Base-by-base conservation (phyloP, 2,113 vertebrate genomes). In the Lepisosteus osseus region DNA sequence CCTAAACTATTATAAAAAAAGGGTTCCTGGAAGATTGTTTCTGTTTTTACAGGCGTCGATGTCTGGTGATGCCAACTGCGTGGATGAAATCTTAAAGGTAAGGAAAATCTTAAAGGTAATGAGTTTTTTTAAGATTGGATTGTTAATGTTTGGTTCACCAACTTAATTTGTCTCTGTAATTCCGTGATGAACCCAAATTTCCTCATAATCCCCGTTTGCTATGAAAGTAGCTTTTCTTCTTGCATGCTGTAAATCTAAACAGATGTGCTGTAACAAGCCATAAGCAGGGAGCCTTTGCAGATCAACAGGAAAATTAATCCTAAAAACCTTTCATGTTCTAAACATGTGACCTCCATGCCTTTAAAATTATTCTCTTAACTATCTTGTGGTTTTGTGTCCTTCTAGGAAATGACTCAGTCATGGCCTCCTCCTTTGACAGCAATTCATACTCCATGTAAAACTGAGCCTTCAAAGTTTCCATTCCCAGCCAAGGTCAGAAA, bases 31-130 rank as follows among this genome's bases (percentile, higher is more conserved):
- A 29, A 15, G 13, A 41, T 42, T 68, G 15, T n/a, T 43, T 57
- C 74, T 87, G 7, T 74, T 61, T 75, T 78, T 79, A 44, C 78
- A 99, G 97, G 95, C 94, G 69, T 91, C 96, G 66, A 91, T 91
- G 74, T 92, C 93, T 2, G 94, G 96, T 74, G 97, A 98, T 64
- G 94, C 95, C 72, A 98, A 94, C 90, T 98, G 96, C 76, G 97
- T 99, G 55, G 97, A 99, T 86, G 97, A 99, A 86, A 99, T 99
- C 84, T 91, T 99, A 54, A 99, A 99, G 95, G 97, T 98, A 90
- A 84, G 91, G 85, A 44, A 9, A 78, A 4, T 7, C 13, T 7
- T 29, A 29, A 29, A 51, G 47, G 9, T 51, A 51, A 51, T 51
- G 1, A 1, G 9, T 9, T 51, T 51, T 51, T 51, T 6, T 51